Base-by-base conservation (phyloP, 2,113 vertebrate genomes). In the Periophthalmodon schlosseri region DNA sequence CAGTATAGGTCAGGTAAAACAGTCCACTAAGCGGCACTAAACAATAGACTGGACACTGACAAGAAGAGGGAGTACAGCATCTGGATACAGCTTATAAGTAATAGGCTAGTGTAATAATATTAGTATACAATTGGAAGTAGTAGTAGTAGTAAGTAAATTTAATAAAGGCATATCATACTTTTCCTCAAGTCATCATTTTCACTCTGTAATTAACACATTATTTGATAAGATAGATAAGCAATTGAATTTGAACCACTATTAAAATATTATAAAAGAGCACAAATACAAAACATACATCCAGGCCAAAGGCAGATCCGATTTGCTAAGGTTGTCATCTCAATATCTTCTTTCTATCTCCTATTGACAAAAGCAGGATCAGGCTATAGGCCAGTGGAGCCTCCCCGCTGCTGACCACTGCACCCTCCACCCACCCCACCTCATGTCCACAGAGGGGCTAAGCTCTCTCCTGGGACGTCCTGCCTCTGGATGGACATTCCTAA, bases 381-480 rank as follows among this genome's bases (percentile, higher is more conserved):
- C 63, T 39, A 44, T 44, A 44, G 39, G 39, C 11, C 57, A 14
- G 57, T 28, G 20, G 34, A 65, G 63, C 44, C 67, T 73, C 76
- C 84, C 89, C 78, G 16, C 52, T 56, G 84, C 75, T 85, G 86
- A 67, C 86, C 71, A 73, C 71, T 16, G 15, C 63, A 7, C 52
- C 23, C 61, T 18, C 68, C 79, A 49, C 70, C 28, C 28, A n/a
- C 24, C 3, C 47, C 49, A 15, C 36, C 68, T 72, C 72, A 28
- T 74, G 78, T 56, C 79, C 75, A 66, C 74, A 77, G 57, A 80
- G 73, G 84, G 80, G 71, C 74, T 87, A 85, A 88, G 85, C 83
- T 87, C 84, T 86, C 92, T 93, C 91, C 36, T 49, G 89, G 93
- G 93, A 94, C 88, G 54, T 39, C 33, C 58, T 5, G 84, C 83